These are phyloP conservation scores for Pammene fasciana DNA, from an alignment of 2,888 invertebrate species.

Conservation along the genomic window DNA sequence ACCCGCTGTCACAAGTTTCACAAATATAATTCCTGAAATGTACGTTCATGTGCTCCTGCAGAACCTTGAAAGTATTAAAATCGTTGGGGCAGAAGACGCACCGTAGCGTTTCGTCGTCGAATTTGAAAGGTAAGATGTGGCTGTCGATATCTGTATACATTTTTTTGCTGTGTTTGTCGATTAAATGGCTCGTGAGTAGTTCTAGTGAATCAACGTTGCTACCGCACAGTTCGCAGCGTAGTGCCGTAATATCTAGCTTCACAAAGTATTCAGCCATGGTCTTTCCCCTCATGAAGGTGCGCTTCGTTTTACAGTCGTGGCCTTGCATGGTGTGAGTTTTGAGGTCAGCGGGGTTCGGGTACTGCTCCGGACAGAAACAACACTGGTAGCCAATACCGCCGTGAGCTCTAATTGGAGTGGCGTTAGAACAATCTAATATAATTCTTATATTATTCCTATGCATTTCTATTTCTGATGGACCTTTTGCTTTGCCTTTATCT, in stretches of 20 bases:
- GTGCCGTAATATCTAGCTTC: slow-evolving; percentile 60
- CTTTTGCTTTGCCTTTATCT: slow-evolving; percentile 42
- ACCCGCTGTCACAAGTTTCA: slow-evolving; percentile 55
- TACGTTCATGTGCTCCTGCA: slow-evolving; percentile 56
- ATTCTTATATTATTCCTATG: slow-evolving; percentile 56
- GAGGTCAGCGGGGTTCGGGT: slow-evolving; percentile 51
- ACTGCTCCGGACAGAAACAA: slow-evolving; percentile 55
- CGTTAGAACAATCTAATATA: slow-evolving; percentile 58
- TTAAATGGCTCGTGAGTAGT: slow-evolving; percentile 20
- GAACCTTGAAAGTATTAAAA: slow-evolving; percentile 51
- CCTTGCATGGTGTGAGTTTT: slow-evolving; percentile 55
- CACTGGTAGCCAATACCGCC: slow-evolving; percentile 59
- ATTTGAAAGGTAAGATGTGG: slow-evolving; percentile 61
- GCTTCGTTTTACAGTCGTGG: slow-evolving; percentile 50
- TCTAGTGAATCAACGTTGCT: slow-evolving; percentile 25
- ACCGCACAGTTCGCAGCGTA: slow-evolving; percentile 44
- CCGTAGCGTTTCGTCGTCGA: slow-evolving; percentile 47
- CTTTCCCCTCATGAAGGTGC: slow-evolving; percentile 53
- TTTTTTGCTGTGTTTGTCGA: slow-evolving; percentile 46
- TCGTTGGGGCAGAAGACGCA: slow-evolving; percentile 50
- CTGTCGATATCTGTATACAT: slow-evolving; percentile 53
- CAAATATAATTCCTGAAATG: slow-evolving; percentile 58
- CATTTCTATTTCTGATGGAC: slow-evolving; percentile 53
- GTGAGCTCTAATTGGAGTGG: slow-evolving; percentile 59
- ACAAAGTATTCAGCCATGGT: slow-evolving; percentile 55